A percentile compares a stretch with the other conserved stretches of the same genome.
Conservation (phyloP, 2,113 vertebrate species). For the Amblyopsis rosae region DNA sequence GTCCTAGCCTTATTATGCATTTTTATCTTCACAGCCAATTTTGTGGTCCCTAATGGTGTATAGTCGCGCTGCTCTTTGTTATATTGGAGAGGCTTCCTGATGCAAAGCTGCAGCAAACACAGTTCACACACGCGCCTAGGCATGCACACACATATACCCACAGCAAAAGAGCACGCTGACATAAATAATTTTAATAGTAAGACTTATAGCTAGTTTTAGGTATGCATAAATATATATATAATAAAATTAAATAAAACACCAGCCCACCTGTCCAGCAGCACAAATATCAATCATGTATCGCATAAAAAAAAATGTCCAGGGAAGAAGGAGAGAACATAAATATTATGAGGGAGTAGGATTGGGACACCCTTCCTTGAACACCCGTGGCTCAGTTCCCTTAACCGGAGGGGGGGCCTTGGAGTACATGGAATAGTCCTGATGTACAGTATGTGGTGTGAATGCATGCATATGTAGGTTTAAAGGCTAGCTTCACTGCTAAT, state of each 20-base stretch:
- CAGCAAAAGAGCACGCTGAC: constrained; percentile 45
- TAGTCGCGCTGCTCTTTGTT: constrained; percentile 15
- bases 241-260: constrained; percentile 55
- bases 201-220: constrained; percentile 20
- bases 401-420: constrained; percentile 22
- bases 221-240: constrained; percentile 54
- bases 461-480: constrained; percentile 14
- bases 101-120: constrained; percentile 40
- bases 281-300: constrained; percentile 71
- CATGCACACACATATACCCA: constrained; percentile 27
- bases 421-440: constrained; percentile 24
- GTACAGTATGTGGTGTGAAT: background rate
- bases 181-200: constrained; percentile 69
- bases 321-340: constrained; percentile 54
- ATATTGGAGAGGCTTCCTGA: constrained; percentile 39
- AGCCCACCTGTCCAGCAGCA: constrained; percentile 65
- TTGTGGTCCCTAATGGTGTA: background rate
- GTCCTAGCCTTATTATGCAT: background rate
- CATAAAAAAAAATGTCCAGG: constrained; percentile 52
- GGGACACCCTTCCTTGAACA: constrained; percentile 31
- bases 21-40: constrained; percentile 3
- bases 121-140: constrained; percentile 32
- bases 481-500: constrained; percentile 36
- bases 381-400: constrained; percentile 28
- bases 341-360: constrained; percentile 15